A percentile compares a stretch with the other conserved stretches of the same genome.
Evolutionary conservation across 1,140 invertebrate genomes (phyloP).

Genomic region (Dendroctonus ponderosae): DNA sequence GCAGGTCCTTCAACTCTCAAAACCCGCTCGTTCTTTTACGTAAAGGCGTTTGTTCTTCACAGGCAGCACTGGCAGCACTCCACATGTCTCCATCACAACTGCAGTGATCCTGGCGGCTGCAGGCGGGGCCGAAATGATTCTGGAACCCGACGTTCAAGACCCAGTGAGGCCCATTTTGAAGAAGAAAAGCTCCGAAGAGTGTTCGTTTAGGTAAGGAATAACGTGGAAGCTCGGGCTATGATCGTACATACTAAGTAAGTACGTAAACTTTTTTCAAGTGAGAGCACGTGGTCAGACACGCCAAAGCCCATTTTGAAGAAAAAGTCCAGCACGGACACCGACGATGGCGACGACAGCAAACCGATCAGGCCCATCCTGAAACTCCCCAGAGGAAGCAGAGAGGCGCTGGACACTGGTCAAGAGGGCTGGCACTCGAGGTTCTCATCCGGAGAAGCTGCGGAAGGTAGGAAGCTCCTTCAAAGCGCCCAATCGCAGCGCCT

Average conservation of each 20-base stretch:
- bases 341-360: conserved; percentile 68
- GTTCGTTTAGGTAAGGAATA: conserved; percentile 43
- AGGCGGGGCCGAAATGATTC: conserved; percentile 57
- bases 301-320: conserved; percentile 81
- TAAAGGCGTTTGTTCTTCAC: background rate
- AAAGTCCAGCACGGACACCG: conserved; percentile 75
- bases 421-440: conserved; percentile 26
- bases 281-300: conserved; percentile 50
- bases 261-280: conserved; percentile 20
- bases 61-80: conserved; percentile 53
- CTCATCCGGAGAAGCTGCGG: conserved; percentile 41
- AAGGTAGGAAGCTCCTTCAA: background rate
- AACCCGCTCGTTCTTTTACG: background rate
- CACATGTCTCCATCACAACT: conserved; percentile 69
- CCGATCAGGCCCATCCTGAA: conserved; percentile 77
- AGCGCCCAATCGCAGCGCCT: too few species aligned
- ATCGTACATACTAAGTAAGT: too few species aligned
- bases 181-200: conserved; percentile 68
- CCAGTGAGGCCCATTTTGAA: conserved; percentile 77
- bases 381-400: conserved; percentile 57
- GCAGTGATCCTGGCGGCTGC: conserved; percentile 67
- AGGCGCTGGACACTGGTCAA: conserved; percentile 26
- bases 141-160: conserved; percentile 56
- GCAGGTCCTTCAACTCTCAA: conserved; percentile 48
- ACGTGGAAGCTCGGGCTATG: too few species aligned